Base-by-base conservation (phyloP, 2,888 invertebrate genomes). In the Phrixothrix hirtus region DNA sequence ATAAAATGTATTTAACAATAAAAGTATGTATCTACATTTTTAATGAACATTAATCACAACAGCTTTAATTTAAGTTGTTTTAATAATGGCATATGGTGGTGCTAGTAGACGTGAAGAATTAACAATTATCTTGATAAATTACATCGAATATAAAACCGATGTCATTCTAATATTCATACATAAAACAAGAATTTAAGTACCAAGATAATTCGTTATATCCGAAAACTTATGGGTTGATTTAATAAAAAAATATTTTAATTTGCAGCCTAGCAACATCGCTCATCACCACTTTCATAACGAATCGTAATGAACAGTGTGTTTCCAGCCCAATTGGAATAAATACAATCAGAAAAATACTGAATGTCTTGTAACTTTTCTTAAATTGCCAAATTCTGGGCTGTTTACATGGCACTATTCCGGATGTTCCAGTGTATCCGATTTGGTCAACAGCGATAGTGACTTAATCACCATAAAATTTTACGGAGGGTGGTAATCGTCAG, bases 51-150 rank as follows among this genome's bases (percentile, higher is more conserved):
- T n/a, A n/a, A n/a, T n/a, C n/a, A n/a, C n/a, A n/a, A n/a, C n/a
- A n/a, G n/a, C n/a, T n/a, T n/a, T n/a, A n/a, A n/a, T n/a, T n/a
- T n/a, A 55, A 39, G 32, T 52, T 27, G 31, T 55, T 1, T 38
- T 47, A 17, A 58, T 55, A 44, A 44, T 52, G 39, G 57, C 47
- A 6, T 53, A 61, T 38, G 46, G 26, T 30, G 58, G 62, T 13
- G 60, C 60, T 5, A 57, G 55, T 16, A 45, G 61, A 34, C 42
- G 55, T 5, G 57, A 59, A 17, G 60, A 62, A 44, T 37, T 62
- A 15, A 53, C 43, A 3, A 60, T 58, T 11, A 51, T 64, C 41
- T 43, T 46, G 29, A 30, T 45, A n/a, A 31, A 54, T 11, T 52
- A 61, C 30, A 45, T 62, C 21, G 41, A 59, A 46, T 48, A 50